Conservation (phyloP, 2,797 vertebrate species). For the Lerista edwardsae region DNA sequence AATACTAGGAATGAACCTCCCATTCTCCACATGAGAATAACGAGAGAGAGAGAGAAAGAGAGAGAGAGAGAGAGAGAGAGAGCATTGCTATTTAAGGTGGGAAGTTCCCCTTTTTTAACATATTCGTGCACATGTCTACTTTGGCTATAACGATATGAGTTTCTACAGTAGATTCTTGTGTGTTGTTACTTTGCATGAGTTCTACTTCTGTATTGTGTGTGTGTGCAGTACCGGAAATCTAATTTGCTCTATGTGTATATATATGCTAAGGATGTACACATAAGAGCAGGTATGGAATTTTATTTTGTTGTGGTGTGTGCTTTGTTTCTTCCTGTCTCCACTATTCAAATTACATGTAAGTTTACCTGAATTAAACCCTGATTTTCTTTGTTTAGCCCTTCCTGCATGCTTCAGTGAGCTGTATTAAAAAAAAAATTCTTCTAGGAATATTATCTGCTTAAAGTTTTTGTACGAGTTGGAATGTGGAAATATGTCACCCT, state of each 20-base stretch:
- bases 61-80: no score
- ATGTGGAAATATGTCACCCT: neutral
- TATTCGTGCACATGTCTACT: no score
- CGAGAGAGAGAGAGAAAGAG: no score
- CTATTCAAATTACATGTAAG: neutral
- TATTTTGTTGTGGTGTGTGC: neutral
- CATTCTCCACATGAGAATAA: no score
- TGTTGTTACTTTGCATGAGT: conserved; percentile 36
- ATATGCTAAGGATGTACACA: neutral
- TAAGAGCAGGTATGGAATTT: neutral
- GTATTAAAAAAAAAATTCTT: neutral
- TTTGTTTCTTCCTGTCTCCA: neutral
- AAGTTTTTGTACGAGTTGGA: neutral
- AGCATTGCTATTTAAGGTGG: no score
- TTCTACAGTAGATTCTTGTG: conserved; percentile 30
- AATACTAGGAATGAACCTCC: no score
- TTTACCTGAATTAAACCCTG: neutral
- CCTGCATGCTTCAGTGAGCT: no score
- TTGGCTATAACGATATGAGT: conserved; percentile 8
- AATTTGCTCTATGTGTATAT: no score
- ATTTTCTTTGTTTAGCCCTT: neutral
- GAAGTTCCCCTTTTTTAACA: no score
- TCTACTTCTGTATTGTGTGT: conserved; percentile 7
- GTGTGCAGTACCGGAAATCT: neutral
- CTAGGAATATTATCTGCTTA: neutral